Evolutionary conservation across 2,113 vertebrate species (phyloP).

Genomic region (Carlito syrichta): DNA sequence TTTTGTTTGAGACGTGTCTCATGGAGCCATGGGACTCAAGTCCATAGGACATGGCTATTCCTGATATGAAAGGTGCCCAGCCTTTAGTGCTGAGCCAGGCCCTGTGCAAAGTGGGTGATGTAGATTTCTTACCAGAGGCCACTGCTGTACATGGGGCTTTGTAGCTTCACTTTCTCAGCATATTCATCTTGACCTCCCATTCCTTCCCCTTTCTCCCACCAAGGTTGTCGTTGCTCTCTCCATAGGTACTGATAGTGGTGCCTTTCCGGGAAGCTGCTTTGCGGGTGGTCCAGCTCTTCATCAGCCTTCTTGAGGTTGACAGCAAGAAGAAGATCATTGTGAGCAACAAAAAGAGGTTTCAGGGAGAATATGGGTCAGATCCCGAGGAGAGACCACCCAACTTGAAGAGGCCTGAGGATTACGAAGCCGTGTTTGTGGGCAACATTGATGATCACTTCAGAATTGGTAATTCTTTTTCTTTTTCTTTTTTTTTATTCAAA

Average conservation of each 20-base stretch:
- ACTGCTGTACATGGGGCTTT: rapidly evolving
- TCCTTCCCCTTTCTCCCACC: neutral
- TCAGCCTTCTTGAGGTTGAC: slow-evolving; percentile 89
- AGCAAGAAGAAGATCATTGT: slow-evolving; percentile 90
- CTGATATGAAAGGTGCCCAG: neutral
- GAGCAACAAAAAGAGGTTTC: slow-evolving; percentile 96
- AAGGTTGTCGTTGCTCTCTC: neutral
- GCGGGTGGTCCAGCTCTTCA: slow-evolving; percentile 89
- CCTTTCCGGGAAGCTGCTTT: slow-evolving; percentile 92
- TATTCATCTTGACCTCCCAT: rapidly evolving
- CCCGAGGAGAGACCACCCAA: slow-evolving; percentile 87
- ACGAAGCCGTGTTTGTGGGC: slow-evolving; percentile 91
- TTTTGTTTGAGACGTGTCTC: neutral
- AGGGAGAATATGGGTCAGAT: slow-evolving; percentile 91
- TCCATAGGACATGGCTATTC: neutral
- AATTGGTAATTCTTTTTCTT: slow-evolving; percentile 88
- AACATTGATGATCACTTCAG: slow-evolving; percentile 98
- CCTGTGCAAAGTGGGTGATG: rapidly evolving
- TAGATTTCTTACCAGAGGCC: neutral
- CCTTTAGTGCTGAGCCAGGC: neutral
- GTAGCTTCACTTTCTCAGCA: neutral
- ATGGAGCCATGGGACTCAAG: neutral
- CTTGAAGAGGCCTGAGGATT: slow-evolving; percentile 94
- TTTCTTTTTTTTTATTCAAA: too few species aligned
- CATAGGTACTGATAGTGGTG: slow-evolving; percentile 92